Base-by-base conservation (phyloP, 2,113 vertebrate species). In the Tyto alba region DNA sequence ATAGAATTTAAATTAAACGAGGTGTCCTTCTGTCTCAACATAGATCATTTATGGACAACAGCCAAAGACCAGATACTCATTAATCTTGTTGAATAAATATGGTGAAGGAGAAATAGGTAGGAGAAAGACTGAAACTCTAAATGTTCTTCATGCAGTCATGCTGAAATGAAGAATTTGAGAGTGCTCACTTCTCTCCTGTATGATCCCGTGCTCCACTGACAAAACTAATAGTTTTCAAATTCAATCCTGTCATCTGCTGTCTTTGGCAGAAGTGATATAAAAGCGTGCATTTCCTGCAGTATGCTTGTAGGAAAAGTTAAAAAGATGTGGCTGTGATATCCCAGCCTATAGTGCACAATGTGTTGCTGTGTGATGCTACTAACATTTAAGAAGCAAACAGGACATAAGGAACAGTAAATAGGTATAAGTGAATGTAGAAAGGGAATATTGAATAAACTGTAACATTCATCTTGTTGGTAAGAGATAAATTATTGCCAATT, bases 141-240 rank as follows among this genome's bases (percentile, higher is more conserved):
- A 13, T 23, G 7, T 16, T 82, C 59, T 88, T 73, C 66, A 78
- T 8, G 68, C 11, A 47, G 15, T 62, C 26, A 59, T 71, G 14
- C 56, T 63, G 38, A 92, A 94, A 88, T n/a, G 11, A 85, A 74
- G 47, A 38, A 66, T 74, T 56, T 40, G 11, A 69, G 34, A 57
- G 30, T 13, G 38, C n/a, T n/a, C 26, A 48, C 19, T 93, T 68
- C 40, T 85, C 27, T 86, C 38, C 80, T 55, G 13, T 30, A 53
- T 19, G 29, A 88, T 57, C 47, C 11, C 0, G 0, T 66, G 56
- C 17, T 77, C 38, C 30, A 15, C 0, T 63, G 41, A 72, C 77
- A 87, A 59, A 85, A 67, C 13, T 10, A 43, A 71, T 11, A 11
- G n/a, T 34, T 40, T 79, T 45, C 36, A 64, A 77, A 13, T 12